Conservation (phyloP, 2,797 vertebrate genomes). For the Phalloptychus januarius region DNA sequence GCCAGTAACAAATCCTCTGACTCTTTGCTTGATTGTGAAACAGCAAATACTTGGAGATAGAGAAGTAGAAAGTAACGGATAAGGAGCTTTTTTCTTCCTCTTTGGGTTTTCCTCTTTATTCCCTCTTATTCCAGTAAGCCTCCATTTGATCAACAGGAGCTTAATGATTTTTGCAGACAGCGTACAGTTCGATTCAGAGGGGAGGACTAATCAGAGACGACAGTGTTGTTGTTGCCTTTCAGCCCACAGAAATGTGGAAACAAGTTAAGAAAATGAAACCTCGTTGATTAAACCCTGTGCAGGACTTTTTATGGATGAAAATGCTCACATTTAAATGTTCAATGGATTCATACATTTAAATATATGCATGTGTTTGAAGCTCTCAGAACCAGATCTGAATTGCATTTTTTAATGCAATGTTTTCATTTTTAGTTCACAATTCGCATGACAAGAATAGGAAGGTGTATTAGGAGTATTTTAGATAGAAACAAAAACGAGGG, state of each 20-base stretch:
- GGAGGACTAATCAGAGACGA: not conserved
- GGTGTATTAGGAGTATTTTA: too few relatives aligned
- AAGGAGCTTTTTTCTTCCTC: not conserved
- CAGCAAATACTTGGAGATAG: not conserved
- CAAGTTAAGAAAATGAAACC: not conserved
- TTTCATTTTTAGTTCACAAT: too few relatives aligned
- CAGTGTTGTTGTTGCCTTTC: not conserved
- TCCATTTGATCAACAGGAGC: not conserved
- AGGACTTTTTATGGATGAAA: not conserved
- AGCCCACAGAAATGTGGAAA: not conserved
- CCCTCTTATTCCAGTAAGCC: not conserved
- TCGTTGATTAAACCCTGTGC: not conserved
- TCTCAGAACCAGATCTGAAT: not conserved
- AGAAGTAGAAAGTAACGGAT: not conserved
- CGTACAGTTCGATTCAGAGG: not conserved
- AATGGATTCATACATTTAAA: not conserved
- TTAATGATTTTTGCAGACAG: not conserved
- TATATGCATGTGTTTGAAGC: not conserved
- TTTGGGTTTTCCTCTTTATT: not conserved
- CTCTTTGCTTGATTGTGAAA: not conserved
- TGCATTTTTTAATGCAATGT: too few relatives aligned
- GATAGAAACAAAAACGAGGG: too few relatives aligned
- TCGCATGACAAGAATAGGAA: too few relatives aligned
- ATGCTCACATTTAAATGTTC: not conserved
- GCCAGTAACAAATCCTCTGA: not conserved